Evolutionary conservation across 2,888 invertebrate species (phyloP).

Genomic region (Chrysolina haemoptera): DNA sequence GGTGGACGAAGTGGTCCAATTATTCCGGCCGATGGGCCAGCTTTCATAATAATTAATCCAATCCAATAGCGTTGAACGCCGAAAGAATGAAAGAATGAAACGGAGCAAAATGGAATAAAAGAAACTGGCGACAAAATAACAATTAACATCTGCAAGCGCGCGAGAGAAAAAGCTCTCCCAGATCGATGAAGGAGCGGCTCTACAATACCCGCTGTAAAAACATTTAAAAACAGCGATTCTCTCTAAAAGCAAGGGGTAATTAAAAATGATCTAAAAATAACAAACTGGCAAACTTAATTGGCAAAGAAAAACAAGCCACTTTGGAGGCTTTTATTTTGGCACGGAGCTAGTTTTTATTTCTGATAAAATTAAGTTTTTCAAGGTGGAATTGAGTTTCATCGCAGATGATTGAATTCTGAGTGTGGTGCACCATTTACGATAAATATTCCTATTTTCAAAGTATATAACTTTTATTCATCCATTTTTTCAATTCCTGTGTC

Average conservation of each 20-base stretch:
- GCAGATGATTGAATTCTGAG: slow-evolving; percentile 15
- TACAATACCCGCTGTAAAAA: slow-evolving; percentile 55
- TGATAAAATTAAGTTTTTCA: slow-evolving; percentile 51
- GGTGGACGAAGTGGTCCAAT: slow-evolving; percentile 25
- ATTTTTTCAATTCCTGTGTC: no score
- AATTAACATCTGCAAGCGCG: slow-evolving; percentile 51
- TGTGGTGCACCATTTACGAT: background rate
- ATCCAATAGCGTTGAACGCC: slow-evolving; percentile 44
- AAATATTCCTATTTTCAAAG: no score
- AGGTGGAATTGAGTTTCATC: slow-evolving; percentile 47
- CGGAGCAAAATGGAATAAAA: slow-evolving; percentile 47
- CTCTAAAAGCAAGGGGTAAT: slow-evolving; percentile 65
- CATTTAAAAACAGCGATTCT: slow-evolving; percentile 62
- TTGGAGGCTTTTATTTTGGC: slow-evolving; percentile 51
- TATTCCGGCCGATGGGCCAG: slow-evolving; percentile 30
- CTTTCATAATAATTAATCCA: slow-evolving; percentile 49
- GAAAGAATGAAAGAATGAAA: slow-evolving; percentile 38
- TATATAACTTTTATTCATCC: no score
- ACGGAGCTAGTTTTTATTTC: slow-evolving; percentile 50
- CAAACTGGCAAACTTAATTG: slow-evolving; percentile 69
- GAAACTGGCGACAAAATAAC: slow-evolving; percentile 53
- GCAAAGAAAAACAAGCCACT: slow-evolving; percentile 67
- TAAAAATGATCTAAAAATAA: slow-evolving; percentile 70
- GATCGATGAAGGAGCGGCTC: slow-evolving; percentile 50
- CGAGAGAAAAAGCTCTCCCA: slow-evolving; percentile 30